Base-by-base conservation (phyloP, 2,888 invertebrate genomes). In the Plebejus melissa region DNA sequence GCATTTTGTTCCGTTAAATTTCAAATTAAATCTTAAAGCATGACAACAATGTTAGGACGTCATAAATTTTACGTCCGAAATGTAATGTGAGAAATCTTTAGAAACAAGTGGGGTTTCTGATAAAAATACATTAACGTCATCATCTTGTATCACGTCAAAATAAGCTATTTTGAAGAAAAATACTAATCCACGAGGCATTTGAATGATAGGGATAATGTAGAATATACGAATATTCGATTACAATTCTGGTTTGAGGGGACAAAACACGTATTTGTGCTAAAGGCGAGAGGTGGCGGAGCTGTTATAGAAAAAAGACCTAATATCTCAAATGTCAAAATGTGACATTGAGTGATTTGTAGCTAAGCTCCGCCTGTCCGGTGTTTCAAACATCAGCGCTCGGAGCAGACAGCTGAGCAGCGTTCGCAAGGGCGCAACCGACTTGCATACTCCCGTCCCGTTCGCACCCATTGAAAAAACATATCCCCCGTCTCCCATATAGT, bases 261-360 rank as follows among this genome's bases (percentile, higher is more conserved):
- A 70, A 38, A 41, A 70, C 70, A 72, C 50, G 50, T 72, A 32
- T 72, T 72, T 72, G 72, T 54, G 41, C 41, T 41, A 41, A 70
- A 70, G 54, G 50, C 54, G 87, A 88, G 90, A 91, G 87, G 91
- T 91, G 91, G 87, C 89, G 88, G 88, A 85, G 32, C 32, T 32
- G 88, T 90, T 91, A 91, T 91, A 93, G 91, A 91, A 92, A 94
- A 94, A 94, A 93, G 90, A 93, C 90, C 90, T 94, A 94, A 94
- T 94, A 94, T 94, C 94, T 94, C 93, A 93, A 93, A 92, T 91
- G 94, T 94, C 94, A 94, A 94, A 94, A 94, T 89, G 92, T 94
- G 94, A 94, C 94, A 91, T 90, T 94, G 94, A 94, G 94, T 94
- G 94, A 94, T 94, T 94, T 94, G 94, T 94, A 90, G 94, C 92